Conservation (phyloP, 1,140 invertebrate species). For the Samia ricini region DNA sequence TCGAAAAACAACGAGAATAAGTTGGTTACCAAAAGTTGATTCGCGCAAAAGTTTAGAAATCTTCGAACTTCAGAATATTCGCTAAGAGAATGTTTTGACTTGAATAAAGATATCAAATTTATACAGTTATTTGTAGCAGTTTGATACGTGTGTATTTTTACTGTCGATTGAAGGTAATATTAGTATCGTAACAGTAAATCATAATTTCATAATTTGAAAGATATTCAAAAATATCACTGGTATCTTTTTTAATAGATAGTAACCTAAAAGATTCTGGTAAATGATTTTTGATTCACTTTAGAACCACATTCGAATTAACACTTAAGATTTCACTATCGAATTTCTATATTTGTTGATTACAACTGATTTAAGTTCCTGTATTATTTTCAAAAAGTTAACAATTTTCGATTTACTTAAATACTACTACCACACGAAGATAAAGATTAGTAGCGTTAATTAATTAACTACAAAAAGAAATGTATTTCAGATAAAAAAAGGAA, state of each 20-base stretch:
- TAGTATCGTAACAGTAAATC: not conserved
- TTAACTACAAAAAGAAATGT: not conserved
- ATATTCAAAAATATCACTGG: too few species aligned
- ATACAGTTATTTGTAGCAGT: conserved; percentile 4
- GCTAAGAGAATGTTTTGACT: conserved; percentile 17
- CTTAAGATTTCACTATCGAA: too few species aligned
- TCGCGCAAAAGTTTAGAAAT: not conserved
- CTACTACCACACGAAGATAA: too few species aligned
- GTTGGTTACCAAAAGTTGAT: not conserved
- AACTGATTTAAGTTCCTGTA: too few species aligned
- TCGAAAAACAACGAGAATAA: not conserved
- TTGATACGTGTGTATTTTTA: not conserved
- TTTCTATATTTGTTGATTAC: too few species aligned
- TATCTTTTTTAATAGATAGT: too few species aligned
- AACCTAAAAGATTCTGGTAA: too few species aligned
- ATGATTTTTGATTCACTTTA: too few species aligned
- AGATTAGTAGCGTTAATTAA: not conserved
- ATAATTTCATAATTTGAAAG: not conserved
- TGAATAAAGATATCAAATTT: conserved; percentile 17
- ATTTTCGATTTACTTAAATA: too few species aligned
- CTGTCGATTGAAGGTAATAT: not conserved
- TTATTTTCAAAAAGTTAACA: too few species aligned
- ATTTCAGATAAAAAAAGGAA: not conserved
- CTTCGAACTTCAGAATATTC: conserved; percentile 4
- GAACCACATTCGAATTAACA: too few species aligned